phyloP scores from a whole-genome alignment of 2,113 vertebrate genomes.

The Stomatorhinus ivindoensis region DNA sequence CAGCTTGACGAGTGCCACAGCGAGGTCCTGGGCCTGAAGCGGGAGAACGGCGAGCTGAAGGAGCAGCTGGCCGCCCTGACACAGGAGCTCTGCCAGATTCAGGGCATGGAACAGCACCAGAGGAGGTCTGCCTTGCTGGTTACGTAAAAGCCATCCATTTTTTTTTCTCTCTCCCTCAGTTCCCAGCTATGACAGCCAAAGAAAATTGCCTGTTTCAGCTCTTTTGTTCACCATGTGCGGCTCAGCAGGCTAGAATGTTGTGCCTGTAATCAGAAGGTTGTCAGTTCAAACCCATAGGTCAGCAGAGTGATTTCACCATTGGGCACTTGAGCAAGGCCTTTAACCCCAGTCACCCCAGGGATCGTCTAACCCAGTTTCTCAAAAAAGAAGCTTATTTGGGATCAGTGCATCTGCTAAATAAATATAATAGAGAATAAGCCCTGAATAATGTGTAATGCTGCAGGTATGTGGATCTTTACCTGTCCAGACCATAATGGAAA shows the following conservation, averaged over 20 bases:
- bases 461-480: not conserved
- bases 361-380: not conserved
- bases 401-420: not conserved
- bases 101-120: constrained; percentile 66
- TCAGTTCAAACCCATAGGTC: not conserved
- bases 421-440: not conserved
- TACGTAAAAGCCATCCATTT: not conserved
- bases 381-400: not conserved
- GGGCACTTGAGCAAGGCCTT: not conserved
- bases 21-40: constrained; percentile 62
- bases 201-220: not conserved
- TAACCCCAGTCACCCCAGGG: not conserved
- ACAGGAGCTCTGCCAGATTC: constrained; percentile 68
- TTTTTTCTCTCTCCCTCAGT: not conserved
- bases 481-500: not conserved
- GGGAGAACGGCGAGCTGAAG: constrained; percentile 72
- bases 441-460: not conserved
- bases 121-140: constrained; percentile 50
- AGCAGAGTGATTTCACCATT: not conserved
- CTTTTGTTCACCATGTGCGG: not conserved
- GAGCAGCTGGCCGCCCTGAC: constrained; percentile 67
- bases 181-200: not conserved
- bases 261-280: not conserved
- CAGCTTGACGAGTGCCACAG: constrained; percentile 64
- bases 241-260: not conserved